phyloP scores from a whole-genome alignment of 2,113 vertebrate species.

The Sorex fumeus region DNA sequence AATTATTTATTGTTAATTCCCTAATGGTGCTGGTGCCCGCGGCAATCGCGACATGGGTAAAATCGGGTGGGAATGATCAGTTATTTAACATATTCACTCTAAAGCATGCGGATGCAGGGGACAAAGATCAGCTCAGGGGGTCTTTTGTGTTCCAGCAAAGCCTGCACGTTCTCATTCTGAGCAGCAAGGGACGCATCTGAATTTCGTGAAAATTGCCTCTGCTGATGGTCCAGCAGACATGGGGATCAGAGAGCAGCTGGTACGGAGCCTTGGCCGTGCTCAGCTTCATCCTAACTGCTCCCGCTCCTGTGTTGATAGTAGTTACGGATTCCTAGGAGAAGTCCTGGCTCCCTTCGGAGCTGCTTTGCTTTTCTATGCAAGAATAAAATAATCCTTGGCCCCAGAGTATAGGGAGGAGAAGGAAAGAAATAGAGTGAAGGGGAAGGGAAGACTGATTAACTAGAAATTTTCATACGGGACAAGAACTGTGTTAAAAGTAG shows the following conservation, averaged over 20 bases:
- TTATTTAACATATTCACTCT: constrained; percentile 75
- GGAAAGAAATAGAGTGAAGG: too few relatives aligned
- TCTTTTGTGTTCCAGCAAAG: constrained; percentile 45
- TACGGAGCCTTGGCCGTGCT: not conserved
- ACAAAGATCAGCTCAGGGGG: not conserved
- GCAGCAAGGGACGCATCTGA: not conserved
- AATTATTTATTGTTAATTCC: constrained; percentile 89
- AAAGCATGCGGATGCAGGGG: constrained; percentile 53
- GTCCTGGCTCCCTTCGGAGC: constrained; percentile 11
- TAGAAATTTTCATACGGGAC: too few relatives aligned
- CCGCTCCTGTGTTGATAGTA: not conserved
- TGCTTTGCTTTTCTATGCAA: constrained; percentile 30
- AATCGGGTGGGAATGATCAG: constrained; percentile 71
- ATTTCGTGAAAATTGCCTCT: constrained; percentile 51
- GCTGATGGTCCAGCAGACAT: not conserved
- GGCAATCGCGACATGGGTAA: constrained; percentile 64
- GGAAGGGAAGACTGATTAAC: too few relatives aligned
- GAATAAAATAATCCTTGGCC: not conserved
- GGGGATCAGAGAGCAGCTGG: too few relatives aligned
- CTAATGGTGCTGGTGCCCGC: constrained; percentile 78
- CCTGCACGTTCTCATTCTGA: not conserved
- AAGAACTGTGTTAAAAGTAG: too few relatives aligned
- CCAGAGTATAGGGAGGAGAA: too few relatives aligned
- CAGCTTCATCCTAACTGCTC: not conserved
- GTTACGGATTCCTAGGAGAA: constrained; percentile 16